Percentiles rank a stretch among this genome's conserved stretches.
phyloP scores from a whole-genome alignment of 2,888 invertebrate species.

The Abrostola tripartita region DNA sequence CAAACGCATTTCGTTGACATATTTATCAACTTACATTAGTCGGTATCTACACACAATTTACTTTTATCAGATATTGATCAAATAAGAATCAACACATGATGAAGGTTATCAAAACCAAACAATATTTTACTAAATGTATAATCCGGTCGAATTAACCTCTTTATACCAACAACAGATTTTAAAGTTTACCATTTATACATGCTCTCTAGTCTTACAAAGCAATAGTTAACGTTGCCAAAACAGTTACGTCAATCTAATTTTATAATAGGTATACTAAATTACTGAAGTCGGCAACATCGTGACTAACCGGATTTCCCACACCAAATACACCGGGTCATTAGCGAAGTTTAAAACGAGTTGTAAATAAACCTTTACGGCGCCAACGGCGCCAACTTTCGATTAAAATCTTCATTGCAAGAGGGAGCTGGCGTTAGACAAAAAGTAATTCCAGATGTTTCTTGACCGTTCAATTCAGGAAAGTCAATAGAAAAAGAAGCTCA shows the following conservation, averaged over 20 bases:
- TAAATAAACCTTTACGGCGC: conserved; percentile 47
- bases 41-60: too few species aligned
- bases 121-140: too few species aligned
- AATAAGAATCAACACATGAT: too few species aligned
- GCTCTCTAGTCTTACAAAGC: conserved; percentile 34
- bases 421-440: conserved; percentile 43
- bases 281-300: conserved; percentile 37
- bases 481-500: conserved; percentile 64
- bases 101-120: too few species aligned
- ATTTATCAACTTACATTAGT: too few species aligned
- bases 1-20: too few species aligned
- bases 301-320: conserved; percentile 62
- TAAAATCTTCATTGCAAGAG: conserved; percentile 39
- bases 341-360: conserved; percentile 47
- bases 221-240: conserved; percentile 54
- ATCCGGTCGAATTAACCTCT: too few species aligned
- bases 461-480: conserved; percentile 65
- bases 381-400: conserved; percentile 51
- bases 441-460: conserved; percentile 50
- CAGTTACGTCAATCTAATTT: conserved; percentile 55
- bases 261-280: conserved; percentile 40
- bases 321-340: conserved; percentile 47
- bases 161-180: too few species aligned
- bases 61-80: too few species aligned
- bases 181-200: conserved; percentile 8